phyloP scores from a whole-genome alignment of 2,113 vertebrate species.

The Labeo rohita region DNA sequence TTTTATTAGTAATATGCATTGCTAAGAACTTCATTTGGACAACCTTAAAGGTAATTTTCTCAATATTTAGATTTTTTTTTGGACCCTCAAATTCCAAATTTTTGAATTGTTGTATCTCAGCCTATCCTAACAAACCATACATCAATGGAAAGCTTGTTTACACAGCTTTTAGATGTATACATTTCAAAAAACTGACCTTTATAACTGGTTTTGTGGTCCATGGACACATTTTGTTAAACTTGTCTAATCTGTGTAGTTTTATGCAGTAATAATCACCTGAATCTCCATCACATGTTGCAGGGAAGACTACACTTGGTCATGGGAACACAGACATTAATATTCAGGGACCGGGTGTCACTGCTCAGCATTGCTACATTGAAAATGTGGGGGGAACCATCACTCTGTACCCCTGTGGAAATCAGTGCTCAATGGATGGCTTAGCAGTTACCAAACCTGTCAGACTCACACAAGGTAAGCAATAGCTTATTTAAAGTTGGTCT shows the following conservation, averaged over 20 bases:
- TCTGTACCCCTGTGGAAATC: constrained; percentile 88
- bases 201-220: no score
- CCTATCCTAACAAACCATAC: no score
- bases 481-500: neutral
- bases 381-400: constrained; percentile 83
- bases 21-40: no score
- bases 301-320: constrained; percentile 86
- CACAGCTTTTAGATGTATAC: no score
- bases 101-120: no score
- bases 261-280: neutral
- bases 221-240: no score
- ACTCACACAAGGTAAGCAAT: constrained; percentile 87
- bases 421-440: constrained; percentile 85
- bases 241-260: neutral
- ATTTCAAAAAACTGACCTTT: no score
- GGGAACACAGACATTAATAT: constrained; percentile 84
- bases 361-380: constrained; percentile 92
- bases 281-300: constrained; percentile 69
- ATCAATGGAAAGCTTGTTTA: no score
- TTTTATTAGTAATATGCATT: no score
- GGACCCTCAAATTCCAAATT: no score
- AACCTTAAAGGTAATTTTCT: no score
- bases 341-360: constrained; percentile 82
- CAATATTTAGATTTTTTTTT: no score
- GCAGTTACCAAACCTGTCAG: constrained; percentile 78